Evolutionary conservation across 1,140 invertebrate species (phyloP), one percentile per base, ranked within the genome.

Genomic region (Heliothis virescens): DNA sequence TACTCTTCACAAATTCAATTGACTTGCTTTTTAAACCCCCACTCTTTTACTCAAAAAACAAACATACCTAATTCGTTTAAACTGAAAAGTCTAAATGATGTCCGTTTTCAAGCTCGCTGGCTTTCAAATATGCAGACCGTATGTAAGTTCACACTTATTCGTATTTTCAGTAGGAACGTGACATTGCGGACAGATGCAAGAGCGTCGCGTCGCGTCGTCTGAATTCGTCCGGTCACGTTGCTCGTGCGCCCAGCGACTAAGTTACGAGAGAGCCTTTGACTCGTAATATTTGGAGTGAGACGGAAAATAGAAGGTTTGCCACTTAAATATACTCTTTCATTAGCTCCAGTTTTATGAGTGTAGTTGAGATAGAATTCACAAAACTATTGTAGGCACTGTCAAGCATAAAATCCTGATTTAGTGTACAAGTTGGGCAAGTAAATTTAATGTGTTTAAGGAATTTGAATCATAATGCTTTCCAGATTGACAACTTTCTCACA

Each of bases 181-280:
- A 41, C 60, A 13, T n/a, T 15, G 26, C 7, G 26, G 13, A 41
- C 15, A 16, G 60, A 63, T 15, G 26, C 26, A 9, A 12, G 18
- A 29, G 10, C 29, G 13, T 34, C 26, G 60, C 29, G 13, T 34
- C 26, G 60, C 57, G 18, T 26, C 57, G 10, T 3, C 29, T 63
- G 60, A 63, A 63, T 34, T 29, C 12, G 29, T 63, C 29, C 60
- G 26, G 60, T 41, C 60, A 63, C 60, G 60, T 41, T 63, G 57
- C 57, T 4, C 26, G 16, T 63, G n/a, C 59, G 29, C 16, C 57
- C 57, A 12, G 18, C 18, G 18, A 59, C 57, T 26, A 26, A 15
- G 18, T 57, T 26, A 59, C 18, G 57, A 26, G 57, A 26, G 12
- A 21, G 10, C 21, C 18, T 59, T 9, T 59, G 15, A 55, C 16